Evolutionary conservation across 2,888 invertebrate genomes (phyloP), one percentile per base, ranked within the genome.

Genomic region (Xanthorhoe spadicearia): DNA sequence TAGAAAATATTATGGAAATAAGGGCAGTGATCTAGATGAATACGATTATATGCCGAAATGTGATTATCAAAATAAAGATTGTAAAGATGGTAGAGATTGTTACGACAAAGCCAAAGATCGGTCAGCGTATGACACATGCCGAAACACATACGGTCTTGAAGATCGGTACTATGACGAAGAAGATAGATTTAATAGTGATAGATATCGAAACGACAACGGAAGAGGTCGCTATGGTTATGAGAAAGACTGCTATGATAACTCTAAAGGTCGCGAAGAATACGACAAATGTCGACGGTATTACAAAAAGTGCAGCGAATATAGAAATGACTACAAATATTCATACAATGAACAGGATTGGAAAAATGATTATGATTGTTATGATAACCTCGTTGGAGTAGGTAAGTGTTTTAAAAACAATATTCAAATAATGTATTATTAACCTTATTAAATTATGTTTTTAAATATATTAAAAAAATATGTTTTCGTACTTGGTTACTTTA

Each of bases 381-480:
- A 49, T 18, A 64, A 64, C 19, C 63, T 64, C 38, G 67, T 67
- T 56, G 67, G 67, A 32, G 9, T 67, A 38, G 67, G 67, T 67
- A 64, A 60, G 60, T 38, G n/a, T n/a, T n/a, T n/a, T n/a, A n/a
- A n/a, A n/a, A n/a, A n/a, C n/a, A n/a, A n/a, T n/a, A n/a, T n/a
- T n/a, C n/a, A n/a, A n/a, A n/a, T n/a, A n/a, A n/a, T n/a, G n/a
- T n/a, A n/a, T n/a, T n/a, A n/a, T n/a, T n/a, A n/a, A n/a, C n/a
- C n/a, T n/a, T n/a, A n/a, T n/a, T n/a, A n/a, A n/a, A n/a, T n/a
- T n/a, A n/a, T n/a, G n/a, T n/a, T n/a, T n/a, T n/a, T n/a, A n/a
- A n/a, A n/a, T n/a, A n/a, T n/a, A n/a, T n/a, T n/a, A n/a, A n/a
- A n/a, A n/a, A n/a, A n/a, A n/a, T n/a, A n/a, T n/a, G n/a, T n/a